These are phyloP conservation scores for Dione juno DNA, from an alignment of 2,888 invertebrate genomes.

Conservation along the genomic window DNA sequence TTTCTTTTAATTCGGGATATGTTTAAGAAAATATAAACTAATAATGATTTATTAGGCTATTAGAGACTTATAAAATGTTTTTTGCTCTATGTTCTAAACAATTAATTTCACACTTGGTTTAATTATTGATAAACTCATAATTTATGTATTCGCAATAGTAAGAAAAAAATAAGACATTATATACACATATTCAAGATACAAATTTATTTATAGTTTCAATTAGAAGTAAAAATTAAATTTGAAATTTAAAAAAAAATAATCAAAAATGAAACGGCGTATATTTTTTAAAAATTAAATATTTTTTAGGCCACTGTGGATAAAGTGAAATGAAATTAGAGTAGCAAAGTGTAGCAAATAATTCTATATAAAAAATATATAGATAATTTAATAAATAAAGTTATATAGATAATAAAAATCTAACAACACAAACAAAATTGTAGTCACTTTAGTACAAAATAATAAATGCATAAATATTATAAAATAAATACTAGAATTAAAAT, in stretches of 20 bases:
- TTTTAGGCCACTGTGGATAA: too few relatives aligned
- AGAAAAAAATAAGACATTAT: neutral
- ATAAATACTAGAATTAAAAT: neutral
- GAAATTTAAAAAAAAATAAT: too few relatives aligned
- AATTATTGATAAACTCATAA: slow-evolving; percentile 10
- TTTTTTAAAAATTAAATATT: too few relatives aligned
- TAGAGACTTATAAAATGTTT: neutral
- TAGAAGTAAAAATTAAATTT: too few relatives aligned
- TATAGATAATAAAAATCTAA: too few relatives aligned
- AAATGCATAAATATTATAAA: neutral
- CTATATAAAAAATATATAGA: too few relatives aligned
- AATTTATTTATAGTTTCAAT: neutral
- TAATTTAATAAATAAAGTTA: too few relatives aligned
- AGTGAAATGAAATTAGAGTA: too few relatives aligned
- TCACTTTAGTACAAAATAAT: neutral
- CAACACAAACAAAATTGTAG: too few relatives aligned
- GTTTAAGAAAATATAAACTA: neutral
- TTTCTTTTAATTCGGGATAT: neutral
- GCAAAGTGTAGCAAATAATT: too few relatives aligned
- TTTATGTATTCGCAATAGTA: slow-evolving; percentile 1
- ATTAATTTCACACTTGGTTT: neutral
- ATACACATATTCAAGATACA: neutral
- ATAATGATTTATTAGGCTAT: neutral
- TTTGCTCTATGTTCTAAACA: neutral
- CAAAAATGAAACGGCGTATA: too few relatives aligned